Conservation (phyloP, 2,888 invertebrate species). For the Clostera curtula region DNA sequence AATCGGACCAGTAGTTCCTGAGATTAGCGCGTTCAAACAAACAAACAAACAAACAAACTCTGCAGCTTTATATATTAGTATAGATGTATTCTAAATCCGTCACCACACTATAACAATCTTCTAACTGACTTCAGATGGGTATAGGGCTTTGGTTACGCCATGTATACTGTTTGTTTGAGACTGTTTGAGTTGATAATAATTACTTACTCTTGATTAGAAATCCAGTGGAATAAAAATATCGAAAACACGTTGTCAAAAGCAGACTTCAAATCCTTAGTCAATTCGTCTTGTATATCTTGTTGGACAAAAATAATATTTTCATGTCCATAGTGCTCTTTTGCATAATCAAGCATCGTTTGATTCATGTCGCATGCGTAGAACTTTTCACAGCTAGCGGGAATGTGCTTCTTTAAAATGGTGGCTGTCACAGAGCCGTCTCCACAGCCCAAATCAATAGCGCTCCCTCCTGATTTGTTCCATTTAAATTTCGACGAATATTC, state of each 20-base stretch:
- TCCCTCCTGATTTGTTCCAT: not conserved
- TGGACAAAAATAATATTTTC: not conserved
- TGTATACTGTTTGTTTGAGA: too few species aligned
- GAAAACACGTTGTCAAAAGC: conserved; percentile 4
- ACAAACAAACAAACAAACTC: too few species aligned
- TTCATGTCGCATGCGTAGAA: conserved; percentile 1
- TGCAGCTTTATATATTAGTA: too few species aligned
- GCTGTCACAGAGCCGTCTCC: conserved; percentile 1
- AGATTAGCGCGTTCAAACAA: too few species aligned
- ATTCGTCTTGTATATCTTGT: conserved; percentile 43
- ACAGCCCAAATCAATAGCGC: not conserved
- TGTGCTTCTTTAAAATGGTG: not conserved
- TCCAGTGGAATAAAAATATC: conserved; percentile 1
- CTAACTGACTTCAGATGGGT: too few species aligned
- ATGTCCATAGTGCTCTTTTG: not conserved
- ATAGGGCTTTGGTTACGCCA: not conserved
- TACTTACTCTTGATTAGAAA: conserved; percentile 1
- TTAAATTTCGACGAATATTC: not conserved
- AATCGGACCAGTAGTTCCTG: too few species aligned
- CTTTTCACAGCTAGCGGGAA: not conserved
- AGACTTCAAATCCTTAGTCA: conserved; percentile 24
- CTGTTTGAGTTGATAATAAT: not conserved
- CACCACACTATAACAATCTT: too few species aligned
- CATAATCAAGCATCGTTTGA: not conserved
- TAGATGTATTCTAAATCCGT: too few species aligned